These are phyloP conservation scores for Falco punctatus DNA, from an alignment of 2,113 vertebrate genomes.

Conservation along the genomic window DNA sequence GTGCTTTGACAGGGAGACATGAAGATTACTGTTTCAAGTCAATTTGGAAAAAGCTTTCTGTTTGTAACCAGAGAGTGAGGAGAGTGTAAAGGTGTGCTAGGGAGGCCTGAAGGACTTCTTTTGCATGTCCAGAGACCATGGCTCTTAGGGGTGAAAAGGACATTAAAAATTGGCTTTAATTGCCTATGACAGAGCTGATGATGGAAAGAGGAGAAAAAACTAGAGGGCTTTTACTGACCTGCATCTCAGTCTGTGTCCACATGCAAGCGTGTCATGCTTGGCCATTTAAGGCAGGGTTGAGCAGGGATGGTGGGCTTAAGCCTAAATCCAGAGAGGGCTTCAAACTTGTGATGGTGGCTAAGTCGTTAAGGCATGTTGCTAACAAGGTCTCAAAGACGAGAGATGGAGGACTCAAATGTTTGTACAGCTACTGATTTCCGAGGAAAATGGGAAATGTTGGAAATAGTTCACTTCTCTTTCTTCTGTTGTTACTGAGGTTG, in stretches of 20 bases:
- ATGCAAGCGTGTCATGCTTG: rapidly evolving
- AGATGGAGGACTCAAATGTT: background rate
- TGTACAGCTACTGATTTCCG: background rate
- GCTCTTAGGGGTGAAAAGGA: background rate
- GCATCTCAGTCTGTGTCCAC: background rate
- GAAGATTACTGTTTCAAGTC: background rate
- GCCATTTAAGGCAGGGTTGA: background rate
- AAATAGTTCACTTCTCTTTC: conserved; percentile 5
- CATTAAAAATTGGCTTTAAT: background rate
- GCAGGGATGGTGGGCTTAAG: background rate
- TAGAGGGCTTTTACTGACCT: background rate
- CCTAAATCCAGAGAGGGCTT: background rate
- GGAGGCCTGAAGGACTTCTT: too few species aligned
- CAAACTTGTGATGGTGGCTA: background rate
- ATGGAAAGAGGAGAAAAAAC: background rate
- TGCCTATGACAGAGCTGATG: background rate
- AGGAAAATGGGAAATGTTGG: conserved; percentile 12
- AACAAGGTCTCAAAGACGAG: background rate
- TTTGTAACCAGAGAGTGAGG: background rate
- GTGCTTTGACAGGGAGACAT: background rate
- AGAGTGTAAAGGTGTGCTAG: background rate
- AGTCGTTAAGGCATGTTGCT: background rate
- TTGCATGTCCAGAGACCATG: background rate
- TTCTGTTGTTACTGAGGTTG: background rate
- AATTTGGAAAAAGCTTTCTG: background rate